Evolutionary conservation across 2,113 vertebrate genomes (phyloP).

Genomic region (Takifugu flavidus): DNA sequence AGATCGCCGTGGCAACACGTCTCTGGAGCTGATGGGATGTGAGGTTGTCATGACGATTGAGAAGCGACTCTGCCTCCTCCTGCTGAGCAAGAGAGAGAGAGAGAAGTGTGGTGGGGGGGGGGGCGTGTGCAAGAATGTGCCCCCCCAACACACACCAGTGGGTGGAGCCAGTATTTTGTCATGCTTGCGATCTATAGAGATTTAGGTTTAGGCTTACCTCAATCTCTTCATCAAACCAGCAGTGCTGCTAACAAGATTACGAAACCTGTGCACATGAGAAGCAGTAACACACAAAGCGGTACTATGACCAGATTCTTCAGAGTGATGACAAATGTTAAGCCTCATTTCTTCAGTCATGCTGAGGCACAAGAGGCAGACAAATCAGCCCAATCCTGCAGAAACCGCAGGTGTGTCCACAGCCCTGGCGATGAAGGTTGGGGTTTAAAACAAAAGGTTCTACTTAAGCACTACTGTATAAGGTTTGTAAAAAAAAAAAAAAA

Average conservation of each 20-base stretch:
- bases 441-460: too few relatives aligned
- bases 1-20: slow-evolving; percentile 66
- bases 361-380: slow-evolving; percentile 3
- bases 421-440: neutral
- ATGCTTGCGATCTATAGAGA: slow-evolving; percentile 47
- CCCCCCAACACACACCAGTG: neutral
- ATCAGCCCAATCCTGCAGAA: neutral
- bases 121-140: slow-evolving; percentile 2
- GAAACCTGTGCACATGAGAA: slow-evolving; percentile 53
- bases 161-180: slow-evolving; percentile 42
- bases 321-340: slow-evolving; percentile 6
- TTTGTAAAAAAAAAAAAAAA: too few relatives aligned
- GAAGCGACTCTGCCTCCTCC: slow-evolving; percentile 45
- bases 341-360: slow-evolving; percentile 8
- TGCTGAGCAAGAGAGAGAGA: slow-evolving; percentile 31
- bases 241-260: slow-evolving; percentile 65
- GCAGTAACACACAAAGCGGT: slow-evolving; percentile 1
- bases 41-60: slow-evolving; percentile 63
- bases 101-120: slow-evolving; percentile 20
- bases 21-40: slow-evolving; percentile 51
- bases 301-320: slow-evolving; percentile 3
- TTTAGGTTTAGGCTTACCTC: slow-evolving; percentile 69
- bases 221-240: slow-evolving; percentile 59
- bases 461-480: too few relatives aligned
- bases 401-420: neutral